Base-by-base conservation (phyloP, 2,888 invertebrate genomes). In the Yponomeuta evonymella region DNA sequence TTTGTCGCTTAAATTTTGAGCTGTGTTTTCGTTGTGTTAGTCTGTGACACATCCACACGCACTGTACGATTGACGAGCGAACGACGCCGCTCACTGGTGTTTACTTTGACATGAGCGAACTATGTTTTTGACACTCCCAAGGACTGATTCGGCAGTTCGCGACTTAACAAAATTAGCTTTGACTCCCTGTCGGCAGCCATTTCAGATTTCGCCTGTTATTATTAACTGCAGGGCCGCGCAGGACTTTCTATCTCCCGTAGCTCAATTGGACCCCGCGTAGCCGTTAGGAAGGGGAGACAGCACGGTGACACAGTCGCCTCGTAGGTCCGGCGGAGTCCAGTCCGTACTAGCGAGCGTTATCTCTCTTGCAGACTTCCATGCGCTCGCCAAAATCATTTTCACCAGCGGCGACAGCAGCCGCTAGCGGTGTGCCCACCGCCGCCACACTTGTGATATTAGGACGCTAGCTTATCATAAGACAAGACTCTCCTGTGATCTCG, bases 311-410 rank as follows among this genome's bases (percentile, higher is more conserved):
- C 43, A 5, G 8, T 43, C 5, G 43, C 43, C 43, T 43, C 43
- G 43, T 58, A 58, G 51, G 15, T 58, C 15, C 51, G 15, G 51
- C 51, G 15, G 12, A 58, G 51, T 15, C 51, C 15, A 43, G 43
- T 6, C 15, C 15, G 51, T 33, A 8, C 43, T 67, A 85, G 82
- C 81, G 81, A 82, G 85, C 82, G 81, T 86, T 89, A 81, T 90
- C 86, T 91, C 86, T 89, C 94, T 95, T 95, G 93, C 95, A 95
- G 95, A 95, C 95, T 95, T 95, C 94, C 95, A 94, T 93, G 94
- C 94, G 91, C 94, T 95, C 94, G 94, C 95, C 93, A 94, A 94
- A 93, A 93, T 94, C 93, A 94, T 95, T 94, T 95, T 95, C 94
- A 85, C 82, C 82, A 86, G 89, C 93, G 93, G 94, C 93, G 94